Conservation (phyloP, 2,888 invertebrate genomes). For the Automeris io region DNA sequence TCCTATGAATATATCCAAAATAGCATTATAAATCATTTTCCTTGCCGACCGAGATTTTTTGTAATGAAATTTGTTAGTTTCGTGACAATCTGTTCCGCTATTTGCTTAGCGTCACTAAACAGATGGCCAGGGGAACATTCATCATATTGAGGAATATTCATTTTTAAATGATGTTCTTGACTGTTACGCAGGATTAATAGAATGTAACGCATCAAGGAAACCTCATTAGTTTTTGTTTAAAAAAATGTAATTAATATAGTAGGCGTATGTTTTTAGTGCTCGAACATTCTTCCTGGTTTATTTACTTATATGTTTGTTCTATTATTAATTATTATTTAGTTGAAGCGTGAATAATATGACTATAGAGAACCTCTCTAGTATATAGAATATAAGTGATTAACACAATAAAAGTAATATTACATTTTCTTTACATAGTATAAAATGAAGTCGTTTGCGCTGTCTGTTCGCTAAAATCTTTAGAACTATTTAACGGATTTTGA, state of each 20-base stretch:
- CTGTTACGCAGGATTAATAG: slow-evolving; percentile 44
- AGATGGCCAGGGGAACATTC: slow-evolving; percentile 55
- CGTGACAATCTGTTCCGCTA: slow-evolving; percentile 75
- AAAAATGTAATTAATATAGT: slow-evolving; percentile 7
- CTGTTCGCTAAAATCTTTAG: too few relatives aligned
- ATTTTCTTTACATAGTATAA: too few relatives aligned
- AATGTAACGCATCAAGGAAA: slow-evolving; percentile 17
- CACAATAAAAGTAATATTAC: too few relatives aligned
- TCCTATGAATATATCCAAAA: slow-evolving; percentile 62
- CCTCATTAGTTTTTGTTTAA: slow-evolving; percentile 26
- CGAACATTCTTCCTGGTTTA: background rate
- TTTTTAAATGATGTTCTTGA: slow-evolving; percentile 40
- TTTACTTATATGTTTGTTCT: background rate
- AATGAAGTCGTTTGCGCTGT: too few relatives aligned
- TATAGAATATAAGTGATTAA: too few relatives aligned
- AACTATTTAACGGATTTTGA: too few relatives aligned
- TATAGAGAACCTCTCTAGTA: slow-evolving; percentile 11
- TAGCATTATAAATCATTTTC: slow-evolving; percentile 73
- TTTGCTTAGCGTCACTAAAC: slow-evolving; percentile 69
- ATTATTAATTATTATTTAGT: too few relatives aligned
- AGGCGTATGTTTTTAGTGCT: background rate
- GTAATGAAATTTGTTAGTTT: slow-evolving; percentile 67
- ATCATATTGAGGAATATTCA: slow-evolving; percentile 59
- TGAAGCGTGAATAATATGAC: too few relatives aligned
- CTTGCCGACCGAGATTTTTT: slow-evolving; percentile 46